Evolutionary conservation across 1,140 invertebrate genomes (phyloP), one percentile per base, ranked within the genome.

Genomic region (Papilio polytes): DNA sequence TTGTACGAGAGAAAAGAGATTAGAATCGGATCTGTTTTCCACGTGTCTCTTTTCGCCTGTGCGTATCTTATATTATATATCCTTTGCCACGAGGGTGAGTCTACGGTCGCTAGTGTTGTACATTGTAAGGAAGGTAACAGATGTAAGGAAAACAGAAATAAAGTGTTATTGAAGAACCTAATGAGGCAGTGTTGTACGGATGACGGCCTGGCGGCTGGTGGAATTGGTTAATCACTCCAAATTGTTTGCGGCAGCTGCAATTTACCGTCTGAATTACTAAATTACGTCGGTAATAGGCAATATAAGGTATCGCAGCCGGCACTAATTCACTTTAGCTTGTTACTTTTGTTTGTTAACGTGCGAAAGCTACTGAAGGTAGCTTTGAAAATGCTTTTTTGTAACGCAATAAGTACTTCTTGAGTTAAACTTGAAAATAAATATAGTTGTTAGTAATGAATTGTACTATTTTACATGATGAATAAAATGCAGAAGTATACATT

Each of bases 201-300:
- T 63, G 77, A 44, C 53, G 41, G 56, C 31, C 51, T 63, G 53
- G 26, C 77, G 77, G 53, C 56, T 78, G 76, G n/a, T 66, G n/a
- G 41, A 91, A 93, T 91, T 90, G 91, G 91, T 93, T 94, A 93
- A 94, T 94, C 92, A 90, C 81, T 87, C 80, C 85, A 86, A 92
- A 88, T 92, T 87, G 88, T 88, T 83, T 82, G 87, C 85, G 86
- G 85, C 92, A 92, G 90, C 91, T 93, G 92, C 86, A 92, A 86
- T 89, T 91, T 92, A 92, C 92, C 88, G 87, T 82, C 88, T 93
- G 89, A 94, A 90, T 93, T 92, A 94, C 88, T 88, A 90, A 88
- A 92, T 91, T 89, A 91, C 85, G 83, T 63, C 85, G 86, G 85
- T 88, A 85, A 89, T 87, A 84, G 85, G 83, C 85, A 80, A 74